A percentile compares a stretch with the other conserved stretches of the same genome.
Evolutionary conservation across 2,797 vertebrate species (phyloP).

Genomic region (Parauchenoglanis punctatus): DNA sequence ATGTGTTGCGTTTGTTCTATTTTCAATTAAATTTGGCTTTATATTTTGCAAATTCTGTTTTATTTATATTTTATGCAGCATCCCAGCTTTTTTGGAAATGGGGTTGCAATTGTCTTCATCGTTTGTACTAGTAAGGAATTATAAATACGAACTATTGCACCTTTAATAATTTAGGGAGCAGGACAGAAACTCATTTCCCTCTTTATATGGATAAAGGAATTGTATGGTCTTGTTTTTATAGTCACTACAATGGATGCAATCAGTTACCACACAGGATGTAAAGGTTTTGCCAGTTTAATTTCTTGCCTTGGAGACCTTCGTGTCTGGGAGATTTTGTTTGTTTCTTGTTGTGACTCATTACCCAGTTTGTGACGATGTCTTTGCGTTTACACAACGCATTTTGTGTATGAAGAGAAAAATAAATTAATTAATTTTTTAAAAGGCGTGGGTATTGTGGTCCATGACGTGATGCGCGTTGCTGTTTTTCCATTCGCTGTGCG

Average conservation of each 20-base stretch:
- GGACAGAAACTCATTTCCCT: neutral
- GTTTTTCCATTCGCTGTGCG: constrained; percentile 77
- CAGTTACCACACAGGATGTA: neutral
- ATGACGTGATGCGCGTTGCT: constrained; percentile 69
- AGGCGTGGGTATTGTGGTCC: constrained; percentile 47
- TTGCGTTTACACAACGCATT: neutral
- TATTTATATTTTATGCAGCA: no score
- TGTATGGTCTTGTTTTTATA: neutral
- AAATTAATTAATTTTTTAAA: constrained; percentile 25
- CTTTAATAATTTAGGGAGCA: neutral
- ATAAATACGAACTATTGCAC: neutral
- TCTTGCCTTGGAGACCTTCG: neutral
- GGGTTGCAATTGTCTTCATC: neutral
- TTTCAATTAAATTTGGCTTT: no score
- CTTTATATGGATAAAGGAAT: neutral
- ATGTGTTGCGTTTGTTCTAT: no score
- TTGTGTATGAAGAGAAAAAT: constrained; percentile 53
- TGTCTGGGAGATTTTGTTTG: neutral
- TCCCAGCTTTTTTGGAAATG: no score
- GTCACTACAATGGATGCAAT: neutral
- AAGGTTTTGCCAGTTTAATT: neutral
- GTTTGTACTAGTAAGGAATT: no score
- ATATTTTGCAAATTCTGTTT: no score
- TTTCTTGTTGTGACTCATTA: constrained; percentile 8
- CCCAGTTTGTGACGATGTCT: neutral